Base-by-base conservation (phyloP, 2,888 invertebrate genomes). In the Chrysina gloriosa region DNA sequence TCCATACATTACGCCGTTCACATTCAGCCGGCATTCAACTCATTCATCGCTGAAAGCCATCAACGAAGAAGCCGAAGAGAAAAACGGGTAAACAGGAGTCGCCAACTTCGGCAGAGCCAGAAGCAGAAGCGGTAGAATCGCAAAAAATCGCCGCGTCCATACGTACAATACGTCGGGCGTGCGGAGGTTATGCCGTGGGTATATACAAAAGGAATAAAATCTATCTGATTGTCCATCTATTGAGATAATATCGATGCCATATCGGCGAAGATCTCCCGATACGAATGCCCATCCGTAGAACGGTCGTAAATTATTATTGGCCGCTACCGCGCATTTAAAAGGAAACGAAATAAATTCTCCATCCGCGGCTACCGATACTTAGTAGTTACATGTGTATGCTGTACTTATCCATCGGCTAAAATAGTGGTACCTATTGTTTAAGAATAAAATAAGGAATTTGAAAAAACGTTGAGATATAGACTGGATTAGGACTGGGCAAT, bases 221-320 rank as follows among this genome's bases (percentile, higher is more conserved):
- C 39, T 25, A 42, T 65, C 56, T 56, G 54, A 65, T 65, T 47
- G 54, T 56, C 47, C 45, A 65, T 65, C 65, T 65, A 47, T 65
- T 56, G 65, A 52, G 52, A 65, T 65, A 65, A 65, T 56, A 56
- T 65, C 65, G 45, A 65, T 65, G 54, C 65, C 56, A 65, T 65
- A 65, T 54, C 65, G 54, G 65, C 25, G 58, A 19, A 36, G 23
- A 58, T 58, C 58, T 39, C 6, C 39, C 39, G 39, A 27, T 21
- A 2, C 23, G 56, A 23, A n/a, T 58, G 23, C 39, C 56, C 39
- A 39, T 58, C 39, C 42, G 58, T 27, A 11, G 25, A 25, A 25
- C 25, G 39, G 16, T 58, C 39, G 58, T 58, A 58, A 58, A 39
- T 58, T 58, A 58, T 58, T 39, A 42, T 58, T 29, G 29, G 52